Evolutionary conservation across 2,797 vertebrate species (phyloP).

Genomic region (Macrochelys suwanniensis): DNA sequence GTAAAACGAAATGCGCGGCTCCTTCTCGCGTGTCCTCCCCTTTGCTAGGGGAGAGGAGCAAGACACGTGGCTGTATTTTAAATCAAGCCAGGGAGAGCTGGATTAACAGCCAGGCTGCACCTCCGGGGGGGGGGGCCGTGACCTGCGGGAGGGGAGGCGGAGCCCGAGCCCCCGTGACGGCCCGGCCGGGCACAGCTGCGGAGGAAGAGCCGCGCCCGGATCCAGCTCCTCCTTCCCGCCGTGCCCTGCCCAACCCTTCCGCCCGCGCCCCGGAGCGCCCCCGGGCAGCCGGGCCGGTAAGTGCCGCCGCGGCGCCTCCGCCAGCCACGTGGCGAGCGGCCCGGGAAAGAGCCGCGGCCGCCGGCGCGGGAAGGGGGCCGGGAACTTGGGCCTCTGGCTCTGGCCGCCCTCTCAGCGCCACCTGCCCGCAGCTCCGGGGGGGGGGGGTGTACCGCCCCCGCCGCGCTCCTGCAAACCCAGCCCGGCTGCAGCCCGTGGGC

Average conservation of each 20-base stretch:
- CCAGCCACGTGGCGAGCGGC: neutral
- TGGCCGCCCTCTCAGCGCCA: too few relatives aligned
- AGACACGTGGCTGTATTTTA: too few relatives aligned
- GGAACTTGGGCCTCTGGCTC: accelerated
- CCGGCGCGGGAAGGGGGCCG: neutral
- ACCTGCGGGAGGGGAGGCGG: neutral
- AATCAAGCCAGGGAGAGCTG: too few relatives aligned
- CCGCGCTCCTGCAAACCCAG: neutral
- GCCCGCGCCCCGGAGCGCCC: neutral
- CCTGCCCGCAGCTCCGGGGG: neutral
- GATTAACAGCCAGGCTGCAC: too few relatives aligned
- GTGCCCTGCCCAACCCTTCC: neutral
- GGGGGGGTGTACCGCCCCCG: neutral
- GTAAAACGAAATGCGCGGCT: too few relatives aligned
- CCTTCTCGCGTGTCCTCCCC: too few relatives aligned
- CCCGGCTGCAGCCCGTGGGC: neutral
- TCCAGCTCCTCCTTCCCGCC: too few relatives aligned
- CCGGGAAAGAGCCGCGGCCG: neutral
- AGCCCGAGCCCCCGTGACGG: neutral
- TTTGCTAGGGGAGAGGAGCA: too few relatives aligned
- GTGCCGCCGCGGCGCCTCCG: neutral
- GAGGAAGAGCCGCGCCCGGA: neutral
- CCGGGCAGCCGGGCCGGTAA: neutral
- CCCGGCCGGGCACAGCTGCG: too few relatives aligned
- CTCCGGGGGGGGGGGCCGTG: neutral